These are phyloP conservation scores for Balanococcus diminutus DNA, from an alignment of 2,888 invertebrate species.

Conservation along the genomic window DNA sequence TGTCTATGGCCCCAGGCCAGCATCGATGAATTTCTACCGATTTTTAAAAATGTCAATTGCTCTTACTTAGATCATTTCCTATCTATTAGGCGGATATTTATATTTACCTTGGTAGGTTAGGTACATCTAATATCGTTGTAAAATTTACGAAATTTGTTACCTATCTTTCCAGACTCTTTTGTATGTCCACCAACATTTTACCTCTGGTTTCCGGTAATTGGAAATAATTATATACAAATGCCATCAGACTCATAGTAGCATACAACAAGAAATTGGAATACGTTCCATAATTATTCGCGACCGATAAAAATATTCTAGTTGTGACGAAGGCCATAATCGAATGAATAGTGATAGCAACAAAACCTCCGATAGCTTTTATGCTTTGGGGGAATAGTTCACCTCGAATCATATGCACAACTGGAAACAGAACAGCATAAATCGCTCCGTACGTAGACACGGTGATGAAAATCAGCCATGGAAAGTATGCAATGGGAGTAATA, in stretches of 20 bases:
- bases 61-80: no score
- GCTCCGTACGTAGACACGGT: background rate
- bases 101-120: no score
- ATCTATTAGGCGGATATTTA: no score
- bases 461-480: conserved; percentile 2
- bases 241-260: background rate
- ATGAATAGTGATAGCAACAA: background rate
- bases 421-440: background rate
- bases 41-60: no score
- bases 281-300: conserved; percentile 11
- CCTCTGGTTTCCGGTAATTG: conserved; percentile 36
- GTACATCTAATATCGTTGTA: no score
- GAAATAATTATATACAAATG: background rate
- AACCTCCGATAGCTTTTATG: conserved; percentile 21
- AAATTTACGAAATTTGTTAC: background rate
- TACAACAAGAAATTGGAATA: conserved; percentile 33
- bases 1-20: no score
- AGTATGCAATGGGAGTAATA: background rate
- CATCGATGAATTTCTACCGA: no score
- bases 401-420: background rate
- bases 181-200: conserved; percentile 43
- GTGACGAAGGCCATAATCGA: background rate
- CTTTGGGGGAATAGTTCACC: conserved; percentile 24
- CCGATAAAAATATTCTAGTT: conserved; percentile 7
- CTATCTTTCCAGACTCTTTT: background rate